Conservation (phyloP, 2,888 invertebrate genomes). For the Eilema sororculum region DNA sequence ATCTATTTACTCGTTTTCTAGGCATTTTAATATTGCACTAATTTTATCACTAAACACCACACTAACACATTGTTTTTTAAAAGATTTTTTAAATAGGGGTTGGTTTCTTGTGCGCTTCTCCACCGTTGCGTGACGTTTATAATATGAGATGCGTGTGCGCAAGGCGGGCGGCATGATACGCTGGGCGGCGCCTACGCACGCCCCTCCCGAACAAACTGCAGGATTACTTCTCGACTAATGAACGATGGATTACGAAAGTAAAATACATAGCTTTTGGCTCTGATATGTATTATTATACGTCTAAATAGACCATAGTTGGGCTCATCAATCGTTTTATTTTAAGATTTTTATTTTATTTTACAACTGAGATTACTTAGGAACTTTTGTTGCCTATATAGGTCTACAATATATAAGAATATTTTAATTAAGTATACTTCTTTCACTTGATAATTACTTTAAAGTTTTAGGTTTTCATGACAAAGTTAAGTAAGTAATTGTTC, state of each 20-base stretch:
- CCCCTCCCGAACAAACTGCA: constrained; percentile 73
- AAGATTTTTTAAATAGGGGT: constrained; percentile 42
- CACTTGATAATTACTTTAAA: background rate
- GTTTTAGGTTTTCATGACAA: background rate
- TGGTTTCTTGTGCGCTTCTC: constrained; percentile 53
- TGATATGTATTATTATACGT: constrained; percentile 38
- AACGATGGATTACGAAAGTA: constrained; percentile 53
- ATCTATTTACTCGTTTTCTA: constrained; percentile 73
- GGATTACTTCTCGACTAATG: constrained; percentile 67
- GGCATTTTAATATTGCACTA: constrained; percentile 73
- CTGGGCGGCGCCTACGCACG: constrained; percentile 77
- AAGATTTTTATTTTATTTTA: constrained; percentile 15
- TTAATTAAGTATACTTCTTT: background rate
- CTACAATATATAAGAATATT: background rate
- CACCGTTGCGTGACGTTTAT: constrained; percentile 63
- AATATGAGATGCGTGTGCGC: constrained; percentile 71
- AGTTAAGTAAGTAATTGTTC: background rate
- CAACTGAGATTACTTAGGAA: background rate
- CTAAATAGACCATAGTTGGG: constrained; percentile 41
- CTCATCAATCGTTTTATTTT: constrained; percentile 18
- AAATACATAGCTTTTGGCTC: constrained; percentile 46
- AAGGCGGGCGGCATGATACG: constrained; percentile 75
- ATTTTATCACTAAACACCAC: constrained; percentile 50
- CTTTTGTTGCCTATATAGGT: background rate
- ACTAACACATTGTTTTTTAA: constrained; percentile 47